Evolutionary conservation across 2,113 vertebrate species (phyloP), one percentile per base, ranked within the genome.

Genomic region (Indicator maculatus): DNA sequence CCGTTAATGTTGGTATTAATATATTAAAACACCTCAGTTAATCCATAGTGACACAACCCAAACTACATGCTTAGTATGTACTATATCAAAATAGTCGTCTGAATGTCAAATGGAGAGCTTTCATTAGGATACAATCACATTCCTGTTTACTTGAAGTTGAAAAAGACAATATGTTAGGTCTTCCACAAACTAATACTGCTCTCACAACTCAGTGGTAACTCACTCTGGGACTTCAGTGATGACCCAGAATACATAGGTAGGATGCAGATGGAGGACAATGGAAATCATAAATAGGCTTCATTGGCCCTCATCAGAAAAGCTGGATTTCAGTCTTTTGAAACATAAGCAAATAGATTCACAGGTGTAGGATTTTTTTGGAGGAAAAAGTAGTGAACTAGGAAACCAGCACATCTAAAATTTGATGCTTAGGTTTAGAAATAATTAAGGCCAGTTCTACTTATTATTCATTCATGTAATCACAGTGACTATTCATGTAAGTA

Each of bases 401-500:
- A 86, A 83, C 24, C 83, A 88, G 58, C 76, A 78, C 3, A 0
- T 88, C 73, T 78, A 30, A 90, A 83, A 72, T 44, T 41, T 65
- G 72, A 64, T 9, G 11, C 70, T 74, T 71, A 52, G 16, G 39
- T 77, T 66, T 86, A 89, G 78, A 93, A 88, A 78, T 91, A 69
- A 39, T 74, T 94, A 89, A 79, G 56, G 66, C 53, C 64, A 61
- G 85, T 95, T 90, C 69, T 91, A 73, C 79, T 91, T 58, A 50
- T 92, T 90, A 63, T 36, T 94, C 26, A 13, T 72, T 84, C 83
- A 45, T 77, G 72, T 86, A 72, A 94, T 86, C 79, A 78, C 82
- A 86, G 71, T 65, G 82, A 89, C 66, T 91, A 11, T 90, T 88
- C 66, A 53, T 92, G 73, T 61, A 83, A 93, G 72, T 92, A 79